These are phyloP conservation scores for Bombus waltoni DNA, from an alignment of 1,140 invertebrate genomes.

Conservation along the genomic window DNA sequence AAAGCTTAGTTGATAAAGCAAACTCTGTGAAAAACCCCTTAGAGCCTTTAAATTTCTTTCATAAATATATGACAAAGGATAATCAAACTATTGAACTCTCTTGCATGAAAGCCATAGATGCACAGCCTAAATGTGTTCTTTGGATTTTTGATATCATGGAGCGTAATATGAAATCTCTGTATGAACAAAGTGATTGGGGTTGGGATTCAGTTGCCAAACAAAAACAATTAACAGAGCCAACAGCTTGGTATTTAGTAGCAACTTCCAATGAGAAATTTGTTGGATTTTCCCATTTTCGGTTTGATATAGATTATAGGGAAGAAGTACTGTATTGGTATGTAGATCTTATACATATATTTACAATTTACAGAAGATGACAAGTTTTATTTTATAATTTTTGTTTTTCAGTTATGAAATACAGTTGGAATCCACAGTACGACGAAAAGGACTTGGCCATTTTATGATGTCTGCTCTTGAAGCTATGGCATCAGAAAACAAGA, in stretches of 20 bases:
- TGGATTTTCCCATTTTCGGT: conserved; percentile 91
- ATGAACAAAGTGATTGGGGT: conserved; percentile 84
- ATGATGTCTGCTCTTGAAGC: conserved; percentile 90
- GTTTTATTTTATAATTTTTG: not conserved
- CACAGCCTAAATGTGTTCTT: conserved; percentile 79
- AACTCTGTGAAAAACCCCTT: conserved; percentile 74
- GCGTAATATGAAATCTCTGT: conserved; percentile 86
- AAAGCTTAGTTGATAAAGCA: conserved; percentile 72
- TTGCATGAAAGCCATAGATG: conserved; percentile 79
- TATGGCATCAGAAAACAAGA: conserved; percentile 87
- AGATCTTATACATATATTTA: conserved; percentile 28
- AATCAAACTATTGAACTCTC: conserved; percentile 76
- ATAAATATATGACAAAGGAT: conserved; percentile 74
- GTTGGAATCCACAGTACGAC: conserved; percentile 85
- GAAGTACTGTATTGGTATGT: conserved; percentile 91
- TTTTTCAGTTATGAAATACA: conserved; percentile 91
- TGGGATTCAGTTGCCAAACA: conserved; percentile 87
- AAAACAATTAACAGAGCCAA: conserved; percentile 86
- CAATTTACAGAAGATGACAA: not conserved
- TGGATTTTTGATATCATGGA: conserved; percentile 87
- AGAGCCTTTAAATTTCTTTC: conserved; percentile 64
- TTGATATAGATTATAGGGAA: conserved; percentile 90
- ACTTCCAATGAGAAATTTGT: conserved; percentile 82
- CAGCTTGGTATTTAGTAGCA: conserved; percentile 86
- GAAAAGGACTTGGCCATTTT: conserved; percentile 91